Conservation (phyloP, 2,888 invertebrate species). For the Caenorhabditis afra region DNA sequence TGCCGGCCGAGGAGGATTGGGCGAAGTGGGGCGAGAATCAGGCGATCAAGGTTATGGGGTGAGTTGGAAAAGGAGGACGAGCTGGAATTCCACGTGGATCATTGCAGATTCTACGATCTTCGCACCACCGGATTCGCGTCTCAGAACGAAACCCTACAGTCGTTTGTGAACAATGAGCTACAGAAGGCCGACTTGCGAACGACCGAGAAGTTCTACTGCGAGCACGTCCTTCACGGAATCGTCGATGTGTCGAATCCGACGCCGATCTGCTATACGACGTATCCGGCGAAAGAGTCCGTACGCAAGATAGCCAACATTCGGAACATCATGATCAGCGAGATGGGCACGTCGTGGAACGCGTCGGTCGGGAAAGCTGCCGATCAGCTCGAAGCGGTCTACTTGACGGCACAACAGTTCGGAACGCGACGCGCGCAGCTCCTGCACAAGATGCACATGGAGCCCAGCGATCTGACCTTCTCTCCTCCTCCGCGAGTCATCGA, state of each 20-base stretch:
- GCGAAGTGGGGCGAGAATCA: conserved; percentile 36
- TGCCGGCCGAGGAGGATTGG: conserved; percentile 48
- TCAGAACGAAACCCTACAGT: conserved; percentile 35
- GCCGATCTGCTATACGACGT: conserved; percentile 61
- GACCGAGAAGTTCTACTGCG: conserved; percentile 64
- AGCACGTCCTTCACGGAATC: conserved; percentile 60
- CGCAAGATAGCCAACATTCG: conserved; percentile 35
- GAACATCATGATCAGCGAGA: conserved; percentile 49
- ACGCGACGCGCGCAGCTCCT: conserved; percentile 40
- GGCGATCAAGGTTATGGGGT: conserved; percentile 42
- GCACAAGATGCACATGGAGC: conserved; percentile 1
- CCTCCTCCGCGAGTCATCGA: conserved; percentile 23
- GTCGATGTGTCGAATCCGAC: conserved; percentile 44
- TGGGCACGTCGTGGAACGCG: conserved; percentile 49
- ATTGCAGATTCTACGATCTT: conserved; percentile 61
- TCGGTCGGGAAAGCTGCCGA: conserved; percentile 47
- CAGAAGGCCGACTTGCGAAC: conserved; percentile 37
- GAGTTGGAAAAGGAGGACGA: background rate
- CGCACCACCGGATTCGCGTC: conserved; percentile 56
- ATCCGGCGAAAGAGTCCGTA: conserved; percentile 46
- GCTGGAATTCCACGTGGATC: background rate
- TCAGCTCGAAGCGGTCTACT: conserved; percentile 62
- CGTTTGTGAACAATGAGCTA: conserved; percentile 54
- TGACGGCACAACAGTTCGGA: conserved; percentile 52
- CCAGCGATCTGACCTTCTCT: background rate